A percentile compares a stretch with the other conserved stretches of the same genome.
Evolutionary conservation across 1,140 invertebrate genomes (phyloP).

Genomic region (Triops cancriformis): DNA sequence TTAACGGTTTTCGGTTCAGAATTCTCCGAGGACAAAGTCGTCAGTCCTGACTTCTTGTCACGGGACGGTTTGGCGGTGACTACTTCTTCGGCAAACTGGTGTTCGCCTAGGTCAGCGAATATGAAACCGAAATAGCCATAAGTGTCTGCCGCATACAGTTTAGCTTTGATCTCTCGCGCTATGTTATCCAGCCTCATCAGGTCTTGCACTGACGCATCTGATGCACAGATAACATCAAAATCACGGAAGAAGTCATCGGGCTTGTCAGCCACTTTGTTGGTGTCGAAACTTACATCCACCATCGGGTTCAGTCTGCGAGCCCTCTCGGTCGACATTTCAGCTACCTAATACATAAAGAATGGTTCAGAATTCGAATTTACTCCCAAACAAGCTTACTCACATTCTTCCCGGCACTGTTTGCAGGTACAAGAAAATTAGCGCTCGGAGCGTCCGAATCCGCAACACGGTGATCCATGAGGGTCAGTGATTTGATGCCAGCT

Average conservation of each 20-base stretch:
- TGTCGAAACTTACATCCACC: conserved; percentile 72
- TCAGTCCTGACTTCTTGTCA: conserved; percentile 20
- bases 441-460: conserved; percentile 63
- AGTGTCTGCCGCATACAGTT: conserved; percentile 83
- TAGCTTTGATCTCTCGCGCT: conserved; percentile 67
- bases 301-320: conserved; percentile 83
- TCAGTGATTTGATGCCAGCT: conserved; percentile 83
- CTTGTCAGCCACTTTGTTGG: conserved; percentile 49
- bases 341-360: conserved; percentile 54
- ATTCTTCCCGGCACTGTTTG: conserved; percentile 58
- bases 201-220: conserved; percentile 58
- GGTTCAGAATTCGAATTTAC: neutral
- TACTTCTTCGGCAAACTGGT: conserved; percentile 77
- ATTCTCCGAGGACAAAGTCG: conserved; percentile 34
- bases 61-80: neutral
- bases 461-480: conserved; percentile 69
- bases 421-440: conserved; percentile 67
- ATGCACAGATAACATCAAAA: conserved; percentile 80
- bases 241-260: conserved; percentile 57
- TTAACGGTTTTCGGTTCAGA: conserved; percentile 33
- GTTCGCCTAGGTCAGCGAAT: conserved; percentile 77
- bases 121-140: conserved; percentile 89
- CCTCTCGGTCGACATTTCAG: conserved; percentile 63
- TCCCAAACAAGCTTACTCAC: conserved; percentile 40
- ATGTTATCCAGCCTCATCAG: conserved; percentile 66